Percentiles rank a stretch among this genome's conserved stretches.
Conservation (phyloP, 2,113 vertebrate genomes). For the Heterocephalus glaber region DNA sequence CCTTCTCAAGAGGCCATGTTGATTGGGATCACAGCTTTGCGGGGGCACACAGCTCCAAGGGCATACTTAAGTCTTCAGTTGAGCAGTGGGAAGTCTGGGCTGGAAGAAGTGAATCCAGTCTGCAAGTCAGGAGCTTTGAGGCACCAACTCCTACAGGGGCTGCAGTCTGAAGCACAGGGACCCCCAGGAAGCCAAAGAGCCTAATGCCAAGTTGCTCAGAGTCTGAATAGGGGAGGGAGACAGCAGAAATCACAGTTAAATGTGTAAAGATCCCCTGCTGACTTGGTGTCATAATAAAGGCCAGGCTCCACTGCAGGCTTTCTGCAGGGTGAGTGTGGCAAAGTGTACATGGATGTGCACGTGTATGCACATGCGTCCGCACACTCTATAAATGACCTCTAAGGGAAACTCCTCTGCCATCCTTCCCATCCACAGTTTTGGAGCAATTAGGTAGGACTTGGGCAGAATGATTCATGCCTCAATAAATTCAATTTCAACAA, state of each 20-base stretch:
- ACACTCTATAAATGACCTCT: conserved; percentile 64
- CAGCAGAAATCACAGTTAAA: conserved; percentile 51
- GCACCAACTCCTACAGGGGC: background rate
- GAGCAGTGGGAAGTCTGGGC: conserved; percentile 68
- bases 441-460: conserved; percentile 83
- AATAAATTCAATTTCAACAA: conserved; percentile 87
- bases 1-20: conserved; percentile 10
- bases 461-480: conserved; percentile 86
- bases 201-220: conserved; percentile 6
- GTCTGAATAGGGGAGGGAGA: background rate
- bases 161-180: background rate
- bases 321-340: background rate
- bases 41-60: background rate
- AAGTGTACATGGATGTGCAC: background rate
- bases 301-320: background rate
- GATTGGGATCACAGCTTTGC: conserved; percentile 74
- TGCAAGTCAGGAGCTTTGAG: conserved; percentile 16
- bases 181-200: background rate
- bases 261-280: background rate
- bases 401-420: conserved; percentile 52
- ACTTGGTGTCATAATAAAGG: background rate
- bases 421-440: conserved; percentile 69
- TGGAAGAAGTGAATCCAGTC: background rate
- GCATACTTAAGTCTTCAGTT: background rate
- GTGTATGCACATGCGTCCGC: background rate